These are phyloP conservation scores for Tipula confusa DNA, from an alignment of 2,888 invertebrate species.

Conservation along the genomic window DNA sequence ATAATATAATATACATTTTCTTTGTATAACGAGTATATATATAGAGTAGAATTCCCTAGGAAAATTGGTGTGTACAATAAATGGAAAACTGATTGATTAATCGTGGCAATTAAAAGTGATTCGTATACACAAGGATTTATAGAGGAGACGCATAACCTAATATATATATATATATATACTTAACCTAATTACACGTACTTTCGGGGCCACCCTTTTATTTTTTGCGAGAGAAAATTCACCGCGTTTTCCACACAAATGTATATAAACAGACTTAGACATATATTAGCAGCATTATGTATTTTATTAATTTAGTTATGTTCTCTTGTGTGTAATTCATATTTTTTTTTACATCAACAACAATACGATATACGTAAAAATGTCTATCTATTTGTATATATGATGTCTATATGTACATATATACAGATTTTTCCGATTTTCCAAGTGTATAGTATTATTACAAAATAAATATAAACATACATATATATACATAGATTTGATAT, in stretches of 20 bases:
- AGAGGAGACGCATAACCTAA: not conserved
- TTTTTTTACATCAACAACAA: not conserved
- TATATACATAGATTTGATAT: not conserved
- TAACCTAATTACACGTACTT: not conserved
- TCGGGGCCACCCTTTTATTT: not conserved
- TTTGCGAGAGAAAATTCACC: not conserved
- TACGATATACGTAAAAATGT: not conserved
- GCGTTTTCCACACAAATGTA: not conserved
- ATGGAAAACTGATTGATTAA: conserved; percentile 30
- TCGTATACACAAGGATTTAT: not conserved
- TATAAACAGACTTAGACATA: not conserved
- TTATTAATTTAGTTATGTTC: not conserved
- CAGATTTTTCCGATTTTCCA: not conserved
- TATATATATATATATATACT: not conserved
- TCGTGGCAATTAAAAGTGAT: conserved; percentile 28
- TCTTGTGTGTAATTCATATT: conserved; percentile 12
- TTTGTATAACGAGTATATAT: too few species aligned
- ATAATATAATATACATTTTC: too few species aligned
- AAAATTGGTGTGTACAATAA: not conserved
- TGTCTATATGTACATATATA: not conserved
- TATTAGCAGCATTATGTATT: not conserved
- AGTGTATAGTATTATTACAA: conserved; percentile 3
- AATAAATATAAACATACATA: not conserved
- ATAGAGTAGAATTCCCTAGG: not conserved
- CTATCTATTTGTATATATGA: not conserved